Percentiles rank a stretch among this genome's conserved stretches.
Evolutionary conservation across 2,113 vertebrate genomes (phyloP).

Genomic region (Suricata suricatta): DNA sequence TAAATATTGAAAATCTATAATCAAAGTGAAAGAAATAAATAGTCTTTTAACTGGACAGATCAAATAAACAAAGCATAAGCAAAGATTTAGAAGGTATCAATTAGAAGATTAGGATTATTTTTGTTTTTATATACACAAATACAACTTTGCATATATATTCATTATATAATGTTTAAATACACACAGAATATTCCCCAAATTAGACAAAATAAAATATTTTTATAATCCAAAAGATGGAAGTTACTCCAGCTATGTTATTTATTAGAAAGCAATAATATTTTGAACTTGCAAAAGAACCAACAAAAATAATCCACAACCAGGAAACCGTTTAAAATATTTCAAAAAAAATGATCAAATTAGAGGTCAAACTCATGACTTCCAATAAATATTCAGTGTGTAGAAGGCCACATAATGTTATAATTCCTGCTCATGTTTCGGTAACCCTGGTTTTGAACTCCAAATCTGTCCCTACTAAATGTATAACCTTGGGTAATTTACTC

Average conservation of each 20-base stretch:
- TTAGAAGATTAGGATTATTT: not conserved
- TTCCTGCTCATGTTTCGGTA: accelerated
- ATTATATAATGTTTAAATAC: not conserved
- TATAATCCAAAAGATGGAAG: not conserved
- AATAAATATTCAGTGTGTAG: not conserved
- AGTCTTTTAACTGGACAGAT: not conserved
- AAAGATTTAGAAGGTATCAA: not conserved
- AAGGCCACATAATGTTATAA: not conserved
- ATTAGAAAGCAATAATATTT: not conserved
- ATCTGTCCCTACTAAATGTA: too few relatives aligned
- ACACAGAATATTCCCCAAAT: not conserved
- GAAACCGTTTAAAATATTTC: not conserved
- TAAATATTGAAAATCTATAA: not conserved
- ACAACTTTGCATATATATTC: not conserved
- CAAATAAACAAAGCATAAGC: not conserved
- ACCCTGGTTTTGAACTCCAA: not conserved
- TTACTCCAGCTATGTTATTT: not conserved
- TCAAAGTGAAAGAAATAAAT: not conserved
- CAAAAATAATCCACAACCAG: not conserved
- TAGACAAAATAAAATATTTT: not conserved
- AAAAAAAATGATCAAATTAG: not conserved
- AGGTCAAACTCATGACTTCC: not conserved
- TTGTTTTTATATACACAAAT: not conserved
- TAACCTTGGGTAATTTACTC: not conserved
- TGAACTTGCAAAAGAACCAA: not conserved